Percentiles rank a stretch among this genome's conserved stretches.
phyloP scores from a whole-genome alignment of 2,888 invertebrate species.

The Tetramorium bicarinatum region DNA sequence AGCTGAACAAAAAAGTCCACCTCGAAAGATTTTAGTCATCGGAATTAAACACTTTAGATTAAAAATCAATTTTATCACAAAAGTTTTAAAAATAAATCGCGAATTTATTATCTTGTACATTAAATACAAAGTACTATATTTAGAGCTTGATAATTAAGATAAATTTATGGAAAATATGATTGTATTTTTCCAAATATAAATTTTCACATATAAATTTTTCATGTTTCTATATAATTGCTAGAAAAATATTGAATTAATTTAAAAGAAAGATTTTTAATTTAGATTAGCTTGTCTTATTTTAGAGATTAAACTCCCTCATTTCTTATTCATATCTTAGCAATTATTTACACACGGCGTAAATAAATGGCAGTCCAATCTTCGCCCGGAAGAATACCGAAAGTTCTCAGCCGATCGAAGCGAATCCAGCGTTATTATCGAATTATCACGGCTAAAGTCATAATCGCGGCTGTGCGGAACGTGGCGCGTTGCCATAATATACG shows the following conservation, averaged over 20 bases:
- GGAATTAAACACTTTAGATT: background rate
- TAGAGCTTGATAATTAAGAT: background rate
- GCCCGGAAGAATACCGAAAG: conserved; percentile 1
- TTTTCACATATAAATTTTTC: background rate
- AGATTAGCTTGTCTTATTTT: background rate
- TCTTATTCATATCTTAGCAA: background rate
- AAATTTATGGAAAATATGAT: background rate
- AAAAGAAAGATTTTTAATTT: background rate
- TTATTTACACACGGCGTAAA: conserved; percentile 19
- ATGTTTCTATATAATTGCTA: background rate
- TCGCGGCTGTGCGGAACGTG: conserved; percentile 24
- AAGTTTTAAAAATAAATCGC: background rate
- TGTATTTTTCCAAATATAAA: background rate
- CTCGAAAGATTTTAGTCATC: background rate
- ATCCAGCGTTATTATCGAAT: conserved; percentile 53
- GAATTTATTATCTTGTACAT: background rate
- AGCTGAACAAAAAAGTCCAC: background rate
- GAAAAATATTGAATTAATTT: background rate
- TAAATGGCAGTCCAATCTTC: background rate
- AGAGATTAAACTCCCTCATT: background rate
- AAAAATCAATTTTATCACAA: background rate
- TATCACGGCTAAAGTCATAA: conserved; percentile 53
- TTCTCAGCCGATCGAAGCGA: conserved; percentile 27
- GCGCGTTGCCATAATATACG: conserved; percentile 53
- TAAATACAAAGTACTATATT: background rate